Percentiles rank a stretch among this genome's conserved stretches.
These are phyloP conservation scores for Pseudois nayaur DNA, from an alignment of 2,113 vertebrate species.

Conservation along the genomic window DNA sequence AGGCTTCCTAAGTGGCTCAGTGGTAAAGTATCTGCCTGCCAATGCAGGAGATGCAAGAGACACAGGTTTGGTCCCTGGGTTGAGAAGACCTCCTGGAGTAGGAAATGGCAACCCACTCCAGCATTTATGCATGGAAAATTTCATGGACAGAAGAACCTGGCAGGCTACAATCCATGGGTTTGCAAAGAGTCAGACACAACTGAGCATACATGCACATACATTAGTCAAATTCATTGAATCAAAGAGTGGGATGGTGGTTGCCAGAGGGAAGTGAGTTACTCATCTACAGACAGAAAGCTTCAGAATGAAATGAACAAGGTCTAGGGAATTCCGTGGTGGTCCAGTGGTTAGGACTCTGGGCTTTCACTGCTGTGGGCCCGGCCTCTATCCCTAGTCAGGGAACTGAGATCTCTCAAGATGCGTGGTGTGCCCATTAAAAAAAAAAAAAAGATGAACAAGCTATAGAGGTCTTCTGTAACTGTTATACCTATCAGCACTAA, in stretches of 20 bases:
- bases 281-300: not conserved
- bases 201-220: not conserved
- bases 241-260: not conserved
- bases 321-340: not conserved
- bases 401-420: not conserved
- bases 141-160: not conserved
- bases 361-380: not conserved
- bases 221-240: not conserved
- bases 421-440: not conserved
- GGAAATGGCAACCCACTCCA: not conserved
- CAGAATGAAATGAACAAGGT: not conserved
- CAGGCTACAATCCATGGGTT: not conserved
- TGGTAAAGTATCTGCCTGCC: not conserved
- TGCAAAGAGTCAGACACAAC: not conserved
- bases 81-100: not conserved
- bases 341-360: not conserved
- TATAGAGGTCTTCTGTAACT: not conserved
- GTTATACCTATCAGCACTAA: not conserved
- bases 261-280: not conserved
- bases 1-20: not conserved
- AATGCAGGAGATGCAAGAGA: not conserved
- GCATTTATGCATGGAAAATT: not conserved
- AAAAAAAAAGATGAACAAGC: not conserved
- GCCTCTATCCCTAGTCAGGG: not conserved
- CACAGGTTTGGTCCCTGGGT: not conserved